Base-by-base conservation (phyloP, 2,797 vertebrate genomes). In the Coregonus sp. region DNA sequence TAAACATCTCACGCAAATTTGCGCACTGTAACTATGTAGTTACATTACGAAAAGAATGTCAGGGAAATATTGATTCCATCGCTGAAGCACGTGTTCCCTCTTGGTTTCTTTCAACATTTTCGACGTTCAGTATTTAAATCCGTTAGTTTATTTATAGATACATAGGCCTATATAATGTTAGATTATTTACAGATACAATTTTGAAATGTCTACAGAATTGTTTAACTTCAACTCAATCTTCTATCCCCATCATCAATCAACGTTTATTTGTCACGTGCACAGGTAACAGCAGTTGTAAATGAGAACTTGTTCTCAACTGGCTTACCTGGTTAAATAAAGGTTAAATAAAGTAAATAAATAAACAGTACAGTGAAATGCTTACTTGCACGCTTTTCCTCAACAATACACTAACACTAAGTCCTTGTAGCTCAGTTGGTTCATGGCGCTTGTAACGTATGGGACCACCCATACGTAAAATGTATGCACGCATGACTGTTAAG, bases 1-100 rank as follows among this genome's bases (percentile, higher is more conserved):
- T 56, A 59, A 76, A 68, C 66, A 69, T 37, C 35, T 70, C 66
- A 37, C 50, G 47, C 65, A 12, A 51, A 12, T 37, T 40, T 40
- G 7, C 73, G 20, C 4, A 35, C 15, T 16, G 33, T 68, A 67
- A 12, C 14, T 4, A 65, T 65, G 31, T 3, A 25, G n/a, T 7
- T 20, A 25, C 20, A 63, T 63, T 5, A 25, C 2, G 11, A 54
- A 61, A 20, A 20, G 7, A 61, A 20, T 61, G n/a, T 7, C n/a
- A 61, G 20, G 5, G 18, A 20, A 18, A 59, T 11, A 25, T 61
- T 25, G n/a, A 61, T 25, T 61, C 15, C 54, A 5, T 59, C 18
- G 1, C 52, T 54, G 12, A 54, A 54, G 16, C 52, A 54, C 52
- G 12, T 18, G 54, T 61, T 61, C 25, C 2, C 6, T 11, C n/a